A percentile compares a stretch with the other conserved stretches of the same genome.
Conservation (phyloP, 2,797 vertebrate genomes). For the Leptoclinus maculatus region DNA sequence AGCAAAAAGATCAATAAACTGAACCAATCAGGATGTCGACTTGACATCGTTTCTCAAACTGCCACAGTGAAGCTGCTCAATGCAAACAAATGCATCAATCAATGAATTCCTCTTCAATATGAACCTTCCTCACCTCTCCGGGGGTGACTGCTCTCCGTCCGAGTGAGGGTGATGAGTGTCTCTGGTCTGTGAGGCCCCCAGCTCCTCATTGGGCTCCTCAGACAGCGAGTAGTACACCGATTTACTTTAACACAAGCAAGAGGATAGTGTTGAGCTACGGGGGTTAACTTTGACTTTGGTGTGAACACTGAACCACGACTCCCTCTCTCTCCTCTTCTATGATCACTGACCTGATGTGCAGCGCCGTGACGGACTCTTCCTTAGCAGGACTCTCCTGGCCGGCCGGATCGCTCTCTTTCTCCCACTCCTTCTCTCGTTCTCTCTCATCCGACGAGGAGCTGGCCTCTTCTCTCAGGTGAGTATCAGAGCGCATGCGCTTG, state of each 20-base stretch:
- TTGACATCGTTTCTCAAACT: not conserved
- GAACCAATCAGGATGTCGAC: not conserved
- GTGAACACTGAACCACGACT: not conserved
- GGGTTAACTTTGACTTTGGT: not conserved
- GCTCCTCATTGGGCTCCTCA: constrained; percentile 76
- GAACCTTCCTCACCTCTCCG: constrained; percentile 71
- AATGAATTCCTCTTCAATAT: not conserved
- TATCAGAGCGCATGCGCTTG: constrained; percentile 83
- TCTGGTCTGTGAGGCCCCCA: constrained; percentile 27
- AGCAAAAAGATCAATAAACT: not conserved
- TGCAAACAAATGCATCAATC: not conserved
- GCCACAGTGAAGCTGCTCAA: constrained; percentile 1
- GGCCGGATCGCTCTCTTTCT: constrained; percentile 67
- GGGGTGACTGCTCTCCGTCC: constrained; percentile 84
- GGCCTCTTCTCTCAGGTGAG: constrained; percentile 75
- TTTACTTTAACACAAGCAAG: constrained; percentile 76
- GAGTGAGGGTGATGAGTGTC: constrained; percentile 84
- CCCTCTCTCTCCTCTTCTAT: not conserved
- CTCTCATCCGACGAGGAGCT: constrained; percentile 83
- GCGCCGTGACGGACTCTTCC: constrained; percentile 39
- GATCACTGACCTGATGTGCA: constrained; percentile 78
- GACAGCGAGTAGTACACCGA: constrained; percentile 83
- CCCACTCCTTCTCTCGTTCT: constrained; percentile 60
- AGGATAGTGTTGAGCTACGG: constrained; percentile 3
- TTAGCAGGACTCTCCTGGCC: constrained; percentile 61